Conservation (phyloP, 2,113 vertebrate species). For the Campylomormyrus tamandua region DNA sequence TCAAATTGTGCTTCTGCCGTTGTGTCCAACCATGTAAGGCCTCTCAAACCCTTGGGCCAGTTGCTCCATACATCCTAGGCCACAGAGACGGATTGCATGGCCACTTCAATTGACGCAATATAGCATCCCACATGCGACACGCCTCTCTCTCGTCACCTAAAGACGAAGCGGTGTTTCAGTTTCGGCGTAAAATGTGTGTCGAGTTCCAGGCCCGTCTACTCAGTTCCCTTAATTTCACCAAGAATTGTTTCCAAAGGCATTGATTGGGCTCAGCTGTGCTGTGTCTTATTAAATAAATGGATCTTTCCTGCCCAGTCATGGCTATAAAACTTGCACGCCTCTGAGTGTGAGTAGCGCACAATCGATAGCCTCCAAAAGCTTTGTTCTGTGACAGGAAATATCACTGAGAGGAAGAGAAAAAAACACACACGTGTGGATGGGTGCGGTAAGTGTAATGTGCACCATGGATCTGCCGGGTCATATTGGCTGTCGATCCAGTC, state of each 20-base stretch:
- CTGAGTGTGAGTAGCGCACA: constrained; percentile 50
- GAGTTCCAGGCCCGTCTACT: background rate
- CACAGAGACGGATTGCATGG: background rate
- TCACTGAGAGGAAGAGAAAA: background rate
- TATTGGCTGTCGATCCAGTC: background rate
- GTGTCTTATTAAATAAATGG: constrained; percentile 59
- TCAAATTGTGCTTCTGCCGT: background rate
- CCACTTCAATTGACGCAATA: background rate
- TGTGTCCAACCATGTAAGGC: background rate
- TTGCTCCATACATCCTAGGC: background rate
- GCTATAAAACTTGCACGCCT: constrained; percentile 58
- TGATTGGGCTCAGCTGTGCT: constrained; percentile 68
- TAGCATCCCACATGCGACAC: background rate
- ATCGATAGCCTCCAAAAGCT: constrained; percentile 37
- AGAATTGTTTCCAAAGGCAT: constrained; percentile 67
- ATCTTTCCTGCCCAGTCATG: constrained; percentile 67
- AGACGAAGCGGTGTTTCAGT: background rate
- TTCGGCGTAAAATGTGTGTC: background rate
- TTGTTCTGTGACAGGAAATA: constrained; percentile 17
- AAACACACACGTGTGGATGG: background rate
- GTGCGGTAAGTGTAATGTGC: background rate
- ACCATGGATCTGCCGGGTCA: background rate
- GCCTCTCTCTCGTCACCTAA: background rate
- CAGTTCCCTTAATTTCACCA: constrained; percentile 35
- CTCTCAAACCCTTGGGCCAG: background rate